phyloP scores from a whole-genome alignment of 2,113 vertebrate genomes.

The Phylloscopus trochiloides region DNA sequence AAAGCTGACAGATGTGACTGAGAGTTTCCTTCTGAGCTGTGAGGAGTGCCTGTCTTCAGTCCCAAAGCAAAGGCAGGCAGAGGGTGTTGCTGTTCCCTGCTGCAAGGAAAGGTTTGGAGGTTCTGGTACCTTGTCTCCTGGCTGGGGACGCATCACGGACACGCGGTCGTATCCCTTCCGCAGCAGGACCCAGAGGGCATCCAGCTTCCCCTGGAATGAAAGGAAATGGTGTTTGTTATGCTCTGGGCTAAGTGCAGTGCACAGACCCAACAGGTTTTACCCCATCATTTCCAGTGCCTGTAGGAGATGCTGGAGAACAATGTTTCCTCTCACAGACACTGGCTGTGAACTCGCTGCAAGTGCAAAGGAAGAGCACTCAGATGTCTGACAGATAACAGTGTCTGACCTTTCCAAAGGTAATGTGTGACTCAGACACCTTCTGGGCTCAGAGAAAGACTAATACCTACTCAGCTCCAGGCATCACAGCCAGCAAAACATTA shows the following conservation, averaged over 20 bases:
- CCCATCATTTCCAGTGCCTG: neutral
- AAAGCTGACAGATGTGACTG: rapidly evolving
- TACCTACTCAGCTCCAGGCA: neutral
- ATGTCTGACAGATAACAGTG: neutral
- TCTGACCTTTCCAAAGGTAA: neutral
- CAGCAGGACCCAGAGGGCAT: conserved; percentile 92
- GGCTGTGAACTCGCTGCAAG: neutral
- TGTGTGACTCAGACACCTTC: neutral
- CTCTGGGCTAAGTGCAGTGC: neutral
- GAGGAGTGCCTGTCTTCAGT: neutral
- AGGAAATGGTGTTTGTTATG: neutral
- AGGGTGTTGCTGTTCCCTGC: neutral
- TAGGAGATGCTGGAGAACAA: neutral
- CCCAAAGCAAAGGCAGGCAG: neutral
- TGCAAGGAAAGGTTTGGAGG: neutral
- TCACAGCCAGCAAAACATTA: neutral
- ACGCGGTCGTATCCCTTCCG: conserved; percentile 93
- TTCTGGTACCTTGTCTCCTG: conserved; percentile 90
- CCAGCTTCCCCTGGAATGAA: conserved; percentile 86
- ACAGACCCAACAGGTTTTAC: neutral
- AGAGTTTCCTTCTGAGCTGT: neutral
- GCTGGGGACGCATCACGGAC: conserved; percentile 95
- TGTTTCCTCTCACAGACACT: neutral
- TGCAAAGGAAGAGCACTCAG: neutral
- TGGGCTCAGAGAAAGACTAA: neutral